phyloP scores from a whole-genome alignment of 2,113 vertebrate species.

The Hystrix cristata region DNA sequence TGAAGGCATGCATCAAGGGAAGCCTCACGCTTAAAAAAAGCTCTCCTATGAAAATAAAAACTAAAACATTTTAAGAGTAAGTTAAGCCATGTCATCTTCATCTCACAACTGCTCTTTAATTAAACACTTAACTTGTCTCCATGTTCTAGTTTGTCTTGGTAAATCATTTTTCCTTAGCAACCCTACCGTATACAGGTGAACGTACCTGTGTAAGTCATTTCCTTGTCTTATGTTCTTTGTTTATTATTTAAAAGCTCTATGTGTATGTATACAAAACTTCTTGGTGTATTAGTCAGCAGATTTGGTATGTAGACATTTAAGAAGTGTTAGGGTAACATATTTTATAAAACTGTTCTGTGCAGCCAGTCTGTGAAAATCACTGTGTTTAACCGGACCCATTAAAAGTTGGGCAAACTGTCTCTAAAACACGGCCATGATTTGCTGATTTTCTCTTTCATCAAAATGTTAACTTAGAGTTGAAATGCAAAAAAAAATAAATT shows the following conservation, averaged over 20 bases:
- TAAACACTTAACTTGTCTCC: not conserved
- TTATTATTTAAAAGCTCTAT: not conserved
- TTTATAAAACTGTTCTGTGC: conserved; percentile 4
- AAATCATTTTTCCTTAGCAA: not conserved
- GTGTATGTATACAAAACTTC: not conserved
- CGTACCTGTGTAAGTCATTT: not conserved
- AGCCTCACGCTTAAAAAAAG: not conserved
- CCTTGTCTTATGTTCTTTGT: not conserved
- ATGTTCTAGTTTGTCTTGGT: not conserved
- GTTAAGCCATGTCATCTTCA: not conserved
- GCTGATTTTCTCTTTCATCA: conserved; percentile 49
- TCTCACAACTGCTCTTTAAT: not conserved
- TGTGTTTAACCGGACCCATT: not conserved
- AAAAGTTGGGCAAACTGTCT: not conserved
- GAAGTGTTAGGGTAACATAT: not conserved
- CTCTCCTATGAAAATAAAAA: conserved; percentile 20
- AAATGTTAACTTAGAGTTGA: conserved; percentile 60
- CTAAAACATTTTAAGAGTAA: conserved; percentile 18
- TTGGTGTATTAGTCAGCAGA: not conserved
- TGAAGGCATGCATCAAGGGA: not conserved
- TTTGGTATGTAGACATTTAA: not conserved
- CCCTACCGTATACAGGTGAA: not conserved
- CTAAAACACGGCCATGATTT: conserved; percentile 51
- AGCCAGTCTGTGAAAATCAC: conserved; percentile 12
- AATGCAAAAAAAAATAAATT: conserved; percentile 41